Evolutionary conservation across 2,113 vertebrate species (phyloP).

Genomic region (Capreolus pygargus): DNA sequence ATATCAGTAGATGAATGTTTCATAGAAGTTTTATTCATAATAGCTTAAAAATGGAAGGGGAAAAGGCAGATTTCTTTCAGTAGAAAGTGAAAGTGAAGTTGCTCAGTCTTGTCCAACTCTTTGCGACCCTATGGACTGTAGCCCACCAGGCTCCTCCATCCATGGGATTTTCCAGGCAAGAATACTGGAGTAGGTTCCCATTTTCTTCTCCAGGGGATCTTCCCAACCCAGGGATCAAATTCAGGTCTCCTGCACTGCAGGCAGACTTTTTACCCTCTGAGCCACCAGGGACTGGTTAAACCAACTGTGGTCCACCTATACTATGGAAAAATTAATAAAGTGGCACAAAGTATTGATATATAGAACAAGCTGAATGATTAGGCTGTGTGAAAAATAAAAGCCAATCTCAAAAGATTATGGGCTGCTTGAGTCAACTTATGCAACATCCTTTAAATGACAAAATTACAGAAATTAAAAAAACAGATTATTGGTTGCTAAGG

Average conservation of each 20-base stretch:
- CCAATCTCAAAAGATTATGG: not conserved
- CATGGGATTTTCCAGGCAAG: not conserved
- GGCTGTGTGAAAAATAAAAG: not conserved
- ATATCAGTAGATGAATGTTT: not conserved
- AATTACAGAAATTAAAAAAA: not conserved
- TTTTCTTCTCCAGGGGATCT: not conserved
- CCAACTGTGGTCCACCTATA: not conserved
- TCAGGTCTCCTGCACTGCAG: not conserved
- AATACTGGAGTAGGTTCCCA: not conserved
- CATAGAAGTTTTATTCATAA: not conserved
- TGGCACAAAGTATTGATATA: not conserved
- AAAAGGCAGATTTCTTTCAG: not conserved
- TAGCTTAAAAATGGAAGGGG: not conserved
- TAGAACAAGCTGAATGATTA: not conserved
- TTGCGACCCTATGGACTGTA: rapidly evolving
- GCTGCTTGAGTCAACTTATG: not conserved
- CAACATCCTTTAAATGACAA: not conserved
- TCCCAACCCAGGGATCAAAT: not conserved
- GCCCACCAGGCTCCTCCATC: not conserved
- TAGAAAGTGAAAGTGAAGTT: not conserved
- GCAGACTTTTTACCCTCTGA: not conserved
- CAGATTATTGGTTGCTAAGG: not conserved
- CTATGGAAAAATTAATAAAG: not conserved
- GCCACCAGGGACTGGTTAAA: not conserved
- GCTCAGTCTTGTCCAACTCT: not conserved